Base-by-base conservation (phyloP, 2,888 invertebrate species). In the Cordilura impudica region DNA sequence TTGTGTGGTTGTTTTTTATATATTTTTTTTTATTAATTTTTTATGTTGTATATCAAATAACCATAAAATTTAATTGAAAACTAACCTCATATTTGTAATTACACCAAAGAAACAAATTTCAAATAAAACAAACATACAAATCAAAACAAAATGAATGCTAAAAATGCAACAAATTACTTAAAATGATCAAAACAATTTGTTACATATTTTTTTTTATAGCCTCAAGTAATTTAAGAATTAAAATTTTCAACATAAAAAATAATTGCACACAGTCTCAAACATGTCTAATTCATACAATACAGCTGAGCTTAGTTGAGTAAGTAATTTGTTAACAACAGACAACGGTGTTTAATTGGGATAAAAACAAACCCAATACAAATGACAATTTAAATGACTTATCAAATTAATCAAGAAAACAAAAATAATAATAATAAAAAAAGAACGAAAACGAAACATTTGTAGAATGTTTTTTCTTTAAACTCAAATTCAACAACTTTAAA, bases 161-260 rank as follows among this genome's bases (percentile, higher is more conserved):
- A 47, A 54, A 66, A 39, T 45, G 26, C 58, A 74, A 51, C 49
- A 70, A 75, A 65, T 74, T 70, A 43, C 21, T 53, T 18, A 65
- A 65, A 74, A 51, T 63, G 75, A 79, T 79, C 75, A 67, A 75
- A 75, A 75, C 61, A 75, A 79, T 79, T 79, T 75, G 75, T 75
- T 72, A 72, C 75, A 71, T 67, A 67, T 72, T 78, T n/a, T n/a
- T n/a, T n/a, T 78, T 63, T 63, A 73, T 73, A 31, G 74, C 78
- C 70, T 49, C 35, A 63, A 71, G 79, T 75, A 79, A 75, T 75
- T 79, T 75, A 63, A 79, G 75, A 75, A 79, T 75, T 67, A 35
- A 75, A 67, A 67, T 71, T 79, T 75, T 63, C 47, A 23, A 39
- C 31, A 31, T 31, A 39, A 39, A 14, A 26, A 8, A 43, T 14